Percentiles rank a stretch among this genome's conserved stretches.
phyloP scores from a whole-genome alignment of 2,113 vertebrate species.

The Mungos mungo region DNA sequence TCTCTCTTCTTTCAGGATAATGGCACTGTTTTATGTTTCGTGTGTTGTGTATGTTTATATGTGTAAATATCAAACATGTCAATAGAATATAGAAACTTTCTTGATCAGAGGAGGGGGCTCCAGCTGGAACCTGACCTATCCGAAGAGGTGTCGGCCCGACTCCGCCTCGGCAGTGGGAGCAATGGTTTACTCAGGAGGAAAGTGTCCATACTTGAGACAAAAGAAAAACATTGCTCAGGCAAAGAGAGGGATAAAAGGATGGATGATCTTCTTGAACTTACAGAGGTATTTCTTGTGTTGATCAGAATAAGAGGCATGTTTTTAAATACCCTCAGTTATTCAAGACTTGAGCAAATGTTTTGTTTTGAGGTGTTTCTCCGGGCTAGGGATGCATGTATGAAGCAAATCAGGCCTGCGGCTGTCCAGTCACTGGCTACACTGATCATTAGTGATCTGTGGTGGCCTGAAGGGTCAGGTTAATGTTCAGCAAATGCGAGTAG shows the following conservation, averaged over 20 bases:
- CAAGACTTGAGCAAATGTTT: background rate
- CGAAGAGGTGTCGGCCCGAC: constrained; percentile 89
- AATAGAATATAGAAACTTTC: constrained; percentile 56
- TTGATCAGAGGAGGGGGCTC: constrained; percentile 79
- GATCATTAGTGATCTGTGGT: background rate
- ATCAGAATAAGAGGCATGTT: background rate
- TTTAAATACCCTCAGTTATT: constrained; percentile 7
- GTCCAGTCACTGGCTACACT: background rate
- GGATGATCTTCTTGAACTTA: constrained; percentile 87
- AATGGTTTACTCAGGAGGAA: constrained; percentile 71
- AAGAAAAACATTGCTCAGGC: constrained; percentile 72
- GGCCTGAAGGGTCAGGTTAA: background rate
- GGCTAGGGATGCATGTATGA: background rate
- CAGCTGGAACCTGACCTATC: constrained; percentile 88
- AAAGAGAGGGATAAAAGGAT: constrained; percentile 81
- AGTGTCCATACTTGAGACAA: constrained; percentile 64
- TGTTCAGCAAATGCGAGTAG: background rate
- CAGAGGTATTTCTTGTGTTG: constrained; percentile 78
- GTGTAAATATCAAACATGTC: constrained; percentile 31
- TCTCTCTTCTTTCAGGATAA: constrained; percentile 40
- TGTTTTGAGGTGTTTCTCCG: constrained; percentile 28
- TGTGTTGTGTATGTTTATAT: background rate
- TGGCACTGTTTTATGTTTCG: constrained; percentile 33
- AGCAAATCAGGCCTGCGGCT: background rate
- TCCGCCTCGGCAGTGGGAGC: constrained; percentile 85